phyloP scores from a whole-genome alignment of 2,888 invertebrate species.

The Callyntrura sp. region DNA sequence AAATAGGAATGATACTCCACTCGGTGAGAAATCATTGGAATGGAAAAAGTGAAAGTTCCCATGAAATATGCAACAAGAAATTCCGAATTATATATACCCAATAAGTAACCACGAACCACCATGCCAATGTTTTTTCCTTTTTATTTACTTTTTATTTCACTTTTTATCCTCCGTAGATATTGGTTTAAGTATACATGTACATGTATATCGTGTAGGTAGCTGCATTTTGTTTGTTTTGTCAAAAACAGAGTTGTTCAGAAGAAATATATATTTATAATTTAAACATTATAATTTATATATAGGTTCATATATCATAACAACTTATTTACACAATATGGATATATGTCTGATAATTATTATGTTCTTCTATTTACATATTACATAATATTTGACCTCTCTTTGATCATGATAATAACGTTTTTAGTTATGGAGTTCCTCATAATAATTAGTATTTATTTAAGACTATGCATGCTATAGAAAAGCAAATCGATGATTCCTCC shows the following conservation, averaged over 20 bases:
- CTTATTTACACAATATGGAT: neutral
- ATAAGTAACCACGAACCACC: too few species aligned
- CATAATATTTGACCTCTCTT: too few species aligned
- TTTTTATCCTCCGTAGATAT: neutral
- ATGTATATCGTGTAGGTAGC: too few species aligned
- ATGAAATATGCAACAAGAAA: neutral
- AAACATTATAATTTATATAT: neutral
- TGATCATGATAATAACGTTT: too few species aligned
- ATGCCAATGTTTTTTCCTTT: neutral
- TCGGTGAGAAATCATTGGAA: too few species aligned
- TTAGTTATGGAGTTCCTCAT: too few species aligned
- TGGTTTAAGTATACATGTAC: neutral
- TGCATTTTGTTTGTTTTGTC: conserved; percentile 43
- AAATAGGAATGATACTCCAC: too few species aligned
- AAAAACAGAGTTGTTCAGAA: conserved; percentile 43
- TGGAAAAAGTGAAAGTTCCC: too few species aligned
- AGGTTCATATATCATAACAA: neutral
- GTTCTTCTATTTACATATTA: conserved; percentile 53
- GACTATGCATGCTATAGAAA: too few species aligned
- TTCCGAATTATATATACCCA: too few species aligned
- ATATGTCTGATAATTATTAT: neutral
- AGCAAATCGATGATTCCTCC: too few species aligned
- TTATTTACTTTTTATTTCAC: neutral
- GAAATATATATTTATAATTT: neutral
- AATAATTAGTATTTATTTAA: too few species aligned